phyloP scores from a whole-genome alignment of 64 coral and sea anemone species.

The Catalaphyllia jardinei region DNA sequence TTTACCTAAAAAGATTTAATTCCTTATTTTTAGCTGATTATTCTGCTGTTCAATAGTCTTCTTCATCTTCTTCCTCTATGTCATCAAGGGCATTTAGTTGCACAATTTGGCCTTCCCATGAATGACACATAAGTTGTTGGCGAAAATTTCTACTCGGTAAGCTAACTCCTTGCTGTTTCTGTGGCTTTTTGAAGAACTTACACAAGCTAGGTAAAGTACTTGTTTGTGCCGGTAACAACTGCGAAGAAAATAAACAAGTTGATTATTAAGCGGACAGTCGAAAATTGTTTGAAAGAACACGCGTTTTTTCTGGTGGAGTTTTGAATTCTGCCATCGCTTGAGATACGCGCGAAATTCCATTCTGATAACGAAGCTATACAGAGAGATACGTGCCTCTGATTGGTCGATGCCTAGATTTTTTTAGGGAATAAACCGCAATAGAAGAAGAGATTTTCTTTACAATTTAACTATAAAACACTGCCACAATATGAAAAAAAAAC shows the following conservation, averaged over 20 bases:
- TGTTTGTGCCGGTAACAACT: not conserved
- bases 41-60: not conserved
- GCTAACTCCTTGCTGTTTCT: not conserved
- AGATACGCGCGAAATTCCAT: too few species aligned
- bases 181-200: slow-evolving; percentile 20
- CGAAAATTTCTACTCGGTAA: not conserved
- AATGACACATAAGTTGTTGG: not conserved
- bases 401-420: too few species aligned
- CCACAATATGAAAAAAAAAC: too few species aligned
- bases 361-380: too few species aligned
- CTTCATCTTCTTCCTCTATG: slow-evolving; percentile 32
- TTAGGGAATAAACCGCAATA: too few species aligned
- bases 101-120: not conserved
- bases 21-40: not conserved
- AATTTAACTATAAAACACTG: too few species aligned
- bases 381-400: too few species aligned
- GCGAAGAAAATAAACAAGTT: not conserved
- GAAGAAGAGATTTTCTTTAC: too few species aligned
- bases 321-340: too few species aligned
- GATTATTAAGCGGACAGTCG: not conserved
- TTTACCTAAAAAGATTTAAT: not conserved
- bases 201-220: slow-evolving; percentile 26
- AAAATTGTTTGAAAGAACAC: too few species aligned
- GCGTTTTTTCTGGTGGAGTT: too few species aligned
- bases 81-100: not conserved